These are phyloP conservation scores for Bothrops jararaca DNA, from an alignment of 2,113 vertebrate species.

Conservation along the genomic window DNA sequence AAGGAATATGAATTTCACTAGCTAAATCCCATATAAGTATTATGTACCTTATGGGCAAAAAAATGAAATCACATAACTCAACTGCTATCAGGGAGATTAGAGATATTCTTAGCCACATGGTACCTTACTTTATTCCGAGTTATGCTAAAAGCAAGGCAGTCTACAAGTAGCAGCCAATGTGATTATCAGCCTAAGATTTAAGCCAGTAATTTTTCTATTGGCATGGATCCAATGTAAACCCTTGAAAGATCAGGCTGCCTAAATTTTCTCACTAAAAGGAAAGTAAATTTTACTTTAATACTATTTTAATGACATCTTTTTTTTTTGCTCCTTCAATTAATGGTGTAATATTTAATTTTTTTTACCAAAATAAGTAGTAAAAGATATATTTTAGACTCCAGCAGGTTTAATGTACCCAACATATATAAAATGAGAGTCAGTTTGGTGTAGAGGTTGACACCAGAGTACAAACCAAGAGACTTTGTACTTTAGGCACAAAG, in stretches of 20 bases:
- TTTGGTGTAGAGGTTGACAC: not conserved
- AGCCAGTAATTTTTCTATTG: slow-evolving; percentile 2
- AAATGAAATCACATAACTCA: not conserved
- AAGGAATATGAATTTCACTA: not conserved
- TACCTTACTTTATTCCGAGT: not conserved
- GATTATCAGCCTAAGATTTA: not conserved
- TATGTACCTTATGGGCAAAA: not conserved
- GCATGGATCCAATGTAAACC: not conserved
- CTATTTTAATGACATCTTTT: not conserved
- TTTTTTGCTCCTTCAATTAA: not conserved
- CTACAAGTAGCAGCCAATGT: not conserved
- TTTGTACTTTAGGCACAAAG: not conserved
- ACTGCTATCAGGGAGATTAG: not conserved
- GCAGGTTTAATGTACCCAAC: not conserved
- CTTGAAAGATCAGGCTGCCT: not conserved
- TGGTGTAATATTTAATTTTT: not conserved
- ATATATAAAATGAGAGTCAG: not conserved
- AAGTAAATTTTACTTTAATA: not conserved
- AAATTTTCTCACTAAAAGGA: not conserved
- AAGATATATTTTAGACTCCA: not conserved
- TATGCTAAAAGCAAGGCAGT: not conserved
- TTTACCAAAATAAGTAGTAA: not conserved
- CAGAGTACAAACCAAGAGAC: not conserved
- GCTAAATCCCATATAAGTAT: not conserved
- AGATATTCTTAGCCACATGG: not conserved